Percentiles rank a stretch among this genome's conserved stretches.
Conservation (phyloP, 1,140 invertebrate genomes). For the Glossosoma conforme region DNA sequence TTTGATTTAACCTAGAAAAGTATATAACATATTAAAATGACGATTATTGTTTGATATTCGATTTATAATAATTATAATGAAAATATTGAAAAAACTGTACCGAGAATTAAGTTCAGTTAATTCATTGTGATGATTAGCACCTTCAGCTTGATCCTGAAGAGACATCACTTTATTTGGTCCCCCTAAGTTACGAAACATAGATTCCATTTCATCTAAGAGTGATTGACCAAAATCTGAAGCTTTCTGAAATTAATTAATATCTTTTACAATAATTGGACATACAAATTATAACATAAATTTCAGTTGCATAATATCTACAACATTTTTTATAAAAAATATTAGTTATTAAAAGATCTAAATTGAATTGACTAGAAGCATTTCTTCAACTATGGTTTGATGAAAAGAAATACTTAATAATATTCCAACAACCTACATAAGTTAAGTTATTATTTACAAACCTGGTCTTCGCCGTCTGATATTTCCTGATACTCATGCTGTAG, state of each 20-base stretch:
- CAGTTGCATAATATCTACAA: too few species aligned
- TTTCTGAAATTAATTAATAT: conserved; percentile 49
- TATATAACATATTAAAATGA: too few species aligned
- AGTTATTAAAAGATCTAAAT: too few species aligned
- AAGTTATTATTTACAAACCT: conserved; percentile 2
- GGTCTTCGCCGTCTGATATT: conserved; percentile 78
- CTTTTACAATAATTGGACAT: not conserved
- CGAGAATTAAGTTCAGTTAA: conserved; percentile 64
- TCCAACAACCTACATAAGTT: too few species aligned
- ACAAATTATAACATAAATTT: not conserved
- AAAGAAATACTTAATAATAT: too few species aligned
- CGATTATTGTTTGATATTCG: not conserved
- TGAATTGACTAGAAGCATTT: too few species aligned
- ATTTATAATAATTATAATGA: conserved; percentile 5
- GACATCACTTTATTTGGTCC: conserved; percentile 37
- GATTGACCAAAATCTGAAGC: conserved; percentile 89
- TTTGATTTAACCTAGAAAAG: conserved; percentile 34
- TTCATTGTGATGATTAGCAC: conserved; percentile 67
- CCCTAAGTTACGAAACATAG: conserved; percentile 68
- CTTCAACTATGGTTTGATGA: too few species aligned
- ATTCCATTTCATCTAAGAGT: conserved; percentile 92
- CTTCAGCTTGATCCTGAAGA: conserved; percentile 52
- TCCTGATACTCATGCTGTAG: conserved; percentile 84
- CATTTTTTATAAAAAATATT: conserved; percentile 39
- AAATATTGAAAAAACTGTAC: not conserved